A percentile compares a stretch with the other conserved stretches of the same genome.
These are phyloP conservation scores for Aethina tumida DNA, from an alignment of 1,140 invertebrate genomes.

Conservation along the genomic window DNA sequence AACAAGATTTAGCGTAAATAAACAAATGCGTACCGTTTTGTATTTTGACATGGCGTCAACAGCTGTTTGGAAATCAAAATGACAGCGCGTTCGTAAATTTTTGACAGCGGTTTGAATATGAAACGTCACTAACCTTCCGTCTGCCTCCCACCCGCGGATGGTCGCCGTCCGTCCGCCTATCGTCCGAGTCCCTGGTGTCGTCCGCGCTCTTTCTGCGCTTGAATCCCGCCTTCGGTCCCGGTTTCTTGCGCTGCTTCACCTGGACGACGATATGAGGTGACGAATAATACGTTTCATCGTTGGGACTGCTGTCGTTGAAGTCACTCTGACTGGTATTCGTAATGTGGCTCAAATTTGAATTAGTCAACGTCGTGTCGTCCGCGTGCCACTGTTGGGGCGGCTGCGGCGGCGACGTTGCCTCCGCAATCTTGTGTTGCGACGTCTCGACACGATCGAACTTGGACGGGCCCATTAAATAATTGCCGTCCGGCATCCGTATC, in stretches of 20 bases:
- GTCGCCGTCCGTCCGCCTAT: constrained; percentile 6
- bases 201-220: constrained; percentile 7
- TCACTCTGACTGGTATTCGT: background rate
- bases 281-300: constrained; percentile 3
- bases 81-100: background rate
- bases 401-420: constrained; percentile 8
- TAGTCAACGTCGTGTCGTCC: constrained; percentile 4
- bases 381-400: constrained; percentile 4
- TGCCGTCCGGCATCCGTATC: constrained; percentile 54
- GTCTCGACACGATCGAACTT: constrained; percentile 23
- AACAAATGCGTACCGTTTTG: constrained; percentile 7
- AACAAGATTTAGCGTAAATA: too few species aligned
- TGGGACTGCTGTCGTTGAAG: constrained; percentile 5
- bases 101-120: background rate
- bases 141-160: constrained; percentile 28
- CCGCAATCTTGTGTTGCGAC: constrained; percentile 3
- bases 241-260: constrained; percentile 17
- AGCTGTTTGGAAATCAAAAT: background rate
- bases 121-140: constrained; percentile 28
- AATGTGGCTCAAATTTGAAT: too few species aligned
- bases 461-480: constrained; percentile 51
- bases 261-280: constrained; percentile 10
- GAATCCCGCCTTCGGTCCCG: constrained; percentile 13
- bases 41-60: constrained; percentile 8
- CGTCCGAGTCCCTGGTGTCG: constrained; percentile 7